Percentiles rank a stretch among this genome's conserved stretches.
Evolutionary conservation across 2,797 vertebrate genomes (phyloP).

Genomic region (Diglossa cyanea): DNA sequence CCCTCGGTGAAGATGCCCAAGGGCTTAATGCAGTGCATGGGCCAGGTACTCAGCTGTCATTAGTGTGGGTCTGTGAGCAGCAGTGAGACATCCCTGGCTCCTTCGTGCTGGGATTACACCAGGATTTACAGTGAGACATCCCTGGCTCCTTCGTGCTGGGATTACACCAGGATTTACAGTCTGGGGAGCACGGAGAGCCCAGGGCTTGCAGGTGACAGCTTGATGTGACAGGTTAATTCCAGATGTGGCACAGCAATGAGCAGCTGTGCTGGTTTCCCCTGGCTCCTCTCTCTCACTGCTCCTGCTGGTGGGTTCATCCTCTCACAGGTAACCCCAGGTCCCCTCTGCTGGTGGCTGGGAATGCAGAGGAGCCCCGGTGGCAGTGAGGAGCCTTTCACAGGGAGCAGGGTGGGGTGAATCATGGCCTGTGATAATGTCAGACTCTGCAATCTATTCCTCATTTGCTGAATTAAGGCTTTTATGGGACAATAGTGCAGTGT

Average conservation of each 20-base stretch:
- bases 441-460: constrained; percentile 45
- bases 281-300: not conserved
- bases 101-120: accelerated
- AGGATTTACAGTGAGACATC: not conserved
- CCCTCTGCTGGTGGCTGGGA: not conserved
- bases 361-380: not conserved
- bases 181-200: accelerated
- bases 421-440: not conserved
- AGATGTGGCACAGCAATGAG: not conserved
- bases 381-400: not conserved
- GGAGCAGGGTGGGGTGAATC: not conserved
- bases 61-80: not conserved
- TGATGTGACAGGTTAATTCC: not conserved
- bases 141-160: accelerated
- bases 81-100: not conserved
- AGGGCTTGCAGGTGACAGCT: not conserved
- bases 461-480: constrained; percentile 6
- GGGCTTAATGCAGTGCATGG: not conserved
- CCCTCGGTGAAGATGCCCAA: not conserved
- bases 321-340: not conserved
- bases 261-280: not conserved
- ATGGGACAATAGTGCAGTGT: constrained; percentile 57
- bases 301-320: not conserved
- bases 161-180: accelerated
- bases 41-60: not conserved